Base-by-base conservation (phyloP, 2,888 invertebrate species). In the Phorcus lineatus region DNA sequence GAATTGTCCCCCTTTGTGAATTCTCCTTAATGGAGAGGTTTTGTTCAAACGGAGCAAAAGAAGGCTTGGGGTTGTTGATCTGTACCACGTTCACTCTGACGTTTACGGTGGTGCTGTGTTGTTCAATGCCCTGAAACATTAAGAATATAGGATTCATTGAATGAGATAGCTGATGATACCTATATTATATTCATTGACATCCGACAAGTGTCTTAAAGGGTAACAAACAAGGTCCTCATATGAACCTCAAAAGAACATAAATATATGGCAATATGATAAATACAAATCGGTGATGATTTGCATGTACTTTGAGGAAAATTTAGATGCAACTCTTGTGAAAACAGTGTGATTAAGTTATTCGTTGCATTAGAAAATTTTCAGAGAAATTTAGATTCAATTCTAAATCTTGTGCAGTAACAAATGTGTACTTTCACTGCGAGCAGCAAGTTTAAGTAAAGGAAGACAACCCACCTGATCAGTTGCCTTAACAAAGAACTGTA, bases 1-100 rank as follows among this genome's bases (percentile, higher is more conserved):
- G 96, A 7, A 96, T 93, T 13, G 81, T 77, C 57, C 90, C 87
- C n/a, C 86, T 74, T 2, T 81, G 77, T 9, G 86, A 79, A 74
- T 87, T 87, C 80, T 92, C 92, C 9, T 77, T 95, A 90, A 97
- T 97, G 0, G 86, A 86, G 80, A 91, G 88, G 78, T 95, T 95
- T 36, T 85, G 82, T 17, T 86, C 79, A 7, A 91, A 88, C 0
- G 90, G 81, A 3, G 95, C 95, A 90, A 98, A 97, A 74, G 95
- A 95, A 0, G 98, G 98, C 90, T 97, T 97, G 55, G 84, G 77
- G 28, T 86, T 77, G 13, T 95, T 95, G 0, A 96, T 95, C 0
- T 96, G 95, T 91, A 96, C 96, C 28, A 97, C 94, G 81, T 96
- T 95, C 22, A 98, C 95, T 81, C 95, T 95, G 22, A 98, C 94